Percentiles rank a stretch among this genome's conserved stretches.
Evolutionary conservation across 2,888 invertebrate species (phyloP).

Genomic region (Xylota segnis): DNA sequence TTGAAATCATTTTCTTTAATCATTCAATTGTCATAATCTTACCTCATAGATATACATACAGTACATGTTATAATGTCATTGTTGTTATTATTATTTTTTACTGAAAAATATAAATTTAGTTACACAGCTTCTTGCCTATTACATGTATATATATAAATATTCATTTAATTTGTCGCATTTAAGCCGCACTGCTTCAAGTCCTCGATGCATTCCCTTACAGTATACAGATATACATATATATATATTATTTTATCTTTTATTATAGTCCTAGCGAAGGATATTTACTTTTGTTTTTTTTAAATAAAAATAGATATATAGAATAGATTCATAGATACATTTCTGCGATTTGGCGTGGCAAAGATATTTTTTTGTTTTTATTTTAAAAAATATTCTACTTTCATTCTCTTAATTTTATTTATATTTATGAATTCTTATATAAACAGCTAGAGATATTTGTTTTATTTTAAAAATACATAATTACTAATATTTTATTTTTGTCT

Average conservation of each 20-base stretch:
- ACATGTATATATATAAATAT: constrained; percentile 5
- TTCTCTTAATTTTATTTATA: not conserved
- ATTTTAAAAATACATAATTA: constrained; percentile 14
- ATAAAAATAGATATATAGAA: constrained; percentile 25
- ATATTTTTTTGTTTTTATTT: constrained; percentile 29
- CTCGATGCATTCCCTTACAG: constrained; percentile 45
- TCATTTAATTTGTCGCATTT: constrained; percentile 15
- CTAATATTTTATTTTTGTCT: constrained; percentile 1
- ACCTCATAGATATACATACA: constrained; percentile 46
- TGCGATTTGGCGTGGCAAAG: constrained; percentile 71
- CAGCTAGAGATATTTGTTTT: constrained; percentile 36
- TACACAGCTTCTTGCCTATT: constrained; percentile 21
- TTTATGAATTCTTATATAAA: constrained; percentile 40
- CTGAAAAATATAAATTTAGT: constrained; percentile 63
- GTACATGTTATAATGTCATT: constrained; percentile 4
- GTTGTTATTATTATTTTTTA: constrained; percentile 40
- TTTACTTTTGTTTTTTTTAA: not conserved
- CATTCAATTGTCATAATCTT: constrained; percentile 35
- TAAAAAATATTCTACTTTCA: constrained; percentile 25
- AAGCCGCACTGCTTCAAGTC: constrained; percentile 57
- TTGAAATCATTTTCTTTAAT: constrained; percentile 62
- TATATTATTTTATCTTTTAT: not conserved
- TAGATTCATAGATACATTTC: constrained; percentile 31
- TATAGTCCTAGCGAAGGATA: constrained; percentile 34
- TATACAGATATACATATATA: constrained; percentile 6